Base-by-base conservation (phyloP, 2,888 invertebrate species). In the Cantharis rustica region DNA sequence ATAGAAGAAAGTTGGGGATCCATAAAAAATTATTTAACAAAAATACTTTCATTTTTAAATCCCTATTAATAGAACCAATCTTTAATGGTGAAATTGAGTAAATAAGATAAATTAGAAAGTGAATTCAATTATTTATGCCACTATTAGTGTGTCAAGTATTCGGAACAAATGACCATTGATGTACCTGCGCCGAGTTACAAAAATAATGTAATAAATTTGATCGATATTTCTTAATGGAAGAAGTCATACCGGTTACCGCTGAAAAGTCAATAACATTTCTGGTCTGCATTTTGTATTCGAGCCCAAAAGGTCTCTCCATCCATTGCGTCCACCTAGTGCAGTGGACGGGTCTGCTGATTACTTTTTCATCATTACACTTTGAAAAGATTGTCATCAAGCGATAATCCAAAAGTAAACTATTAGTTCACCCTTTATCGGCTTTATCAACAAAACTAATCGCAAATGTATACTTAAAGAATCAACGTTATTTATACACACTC, bases 391-490 rank as follows among this genome's bases (percentile, higher is more conserved):
- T 31, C 61, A 72, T 68, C 68, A 66, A 66, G 20, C 16, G 23
- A 66, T 20, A 66, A 72, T 66, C 72, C 10, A 16, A 68, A 72
- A 68, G 23, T 68, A 72, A 72, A 72, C 66, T 72, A 72, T 64
- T 72, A 72, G 20, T 66, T 17, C 61, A 13, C 64, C 64, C 64
- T 66, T 66, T 66, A 66, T 66, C 17, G 17, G 23, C 17, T 61
- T 68, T 66, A 72, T 72, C 47, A 23, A 47, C 66, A 13, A 10
- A 64, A 17, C 17, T 20, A 66, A 66, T 66, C 64, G 16, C 20
- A 31, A 23, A 16, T 71, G 61, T 72, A 31, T 71, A 68, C 61
- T 71, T 69, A 71, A 75, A 68, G 72, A 68, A 69, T 71, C 68
- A 72, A 69, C 64, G 64, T 20, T 66, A 66, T 66, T 66, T 66